A percentile compares a stretch with the other conserved stretches of the same genome.
Conservation (phyloP, 2,888 invertebrate genomes). For the Piscicola geometra region DNA sequence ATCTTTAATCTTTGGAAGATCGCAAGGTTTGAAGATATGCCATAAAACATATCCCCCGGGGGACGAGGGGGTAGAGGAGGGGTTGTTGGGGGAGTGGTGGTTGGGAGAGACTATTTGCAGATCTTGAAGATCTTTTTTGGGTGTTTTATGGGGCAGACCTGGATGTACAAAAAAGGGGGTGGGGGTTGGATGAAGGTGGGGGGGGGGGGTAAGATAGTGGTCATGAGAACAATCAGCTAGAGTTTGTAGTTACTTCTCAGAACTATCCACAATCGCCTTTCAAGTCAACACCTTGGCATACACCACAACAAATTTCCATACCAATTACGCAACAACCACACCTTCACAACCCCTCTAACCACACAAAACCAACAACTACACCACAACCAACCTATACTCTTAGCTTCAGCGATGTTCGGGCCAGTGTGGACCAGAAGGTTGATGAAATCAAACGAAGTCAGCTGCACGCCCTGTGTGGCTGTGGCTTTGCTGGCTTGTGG, state of each 20-base stretch:
- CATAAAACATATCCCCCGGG: not conserved
- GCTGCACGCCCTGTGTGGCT: not conserved
- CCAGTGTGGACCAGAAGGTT: slow-evolving; percentile 9
- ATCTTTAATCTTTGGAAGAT: not conserved
- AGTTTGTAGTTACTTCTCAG: not conserved
- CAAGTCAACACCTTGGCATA: too few relatives aligned
- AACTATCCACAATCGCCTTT: too few relatives aligned
- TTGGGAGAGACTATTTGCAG: not conserved
- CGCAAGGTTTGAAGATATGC: slow-evolving; percentile 7
- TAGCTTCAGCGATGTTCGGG: not conserved
- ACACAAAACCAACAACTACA: too few relatives aligned
- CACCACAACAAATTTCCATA: too few relatives aligned
- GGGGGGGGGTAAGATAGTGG: too few relatives aligned
- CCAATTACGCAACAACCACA: too few relatives aligned
- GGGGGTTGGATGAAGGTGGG: too few relatives aligned
- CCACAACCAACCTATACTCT: too few relatives aligned
- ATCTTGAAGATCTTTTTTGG: not conserved
- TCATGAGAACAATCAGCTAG: too few relatives aligned
- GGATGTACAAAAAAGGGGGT: too few relatives aligned
- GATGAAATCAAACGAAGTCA: slow-evolving; percentile 9
- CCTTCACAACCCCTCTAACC: too few relatives aligned
- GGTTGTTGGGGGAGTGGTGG: too few relatives aligned
- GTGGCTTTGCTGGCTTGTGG: not conserved
- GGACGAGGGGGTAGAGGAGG: not conserved
- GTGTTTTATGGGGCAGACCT: not conserved